Conservation (phyloP, 1,140 invertebrate genomes). For the Trichogramma pretiosum region DNA sequence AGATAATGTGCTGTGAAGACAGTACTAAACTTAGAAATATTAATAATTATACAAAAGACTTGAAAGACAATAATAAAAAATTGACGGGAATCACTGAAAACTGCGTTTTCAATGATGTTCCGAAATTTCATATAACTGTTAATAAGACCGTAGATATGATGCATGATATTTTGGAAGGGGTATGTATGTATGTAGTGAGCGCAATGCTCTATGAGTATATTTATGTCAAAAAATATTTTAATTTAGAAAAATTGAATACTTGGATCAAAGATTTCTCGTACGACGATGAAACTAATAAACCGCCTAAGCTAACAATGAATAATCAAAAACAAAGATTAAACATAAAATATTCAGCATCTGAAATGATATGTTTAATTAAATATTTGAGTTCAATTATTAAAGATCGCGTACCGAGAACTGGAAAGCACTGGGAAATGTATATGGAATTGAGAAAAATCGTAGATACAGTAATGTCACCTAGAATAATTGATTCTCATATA, state of each 20-base stretch:
- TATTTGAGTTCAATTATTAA: constrained; percentile 8
- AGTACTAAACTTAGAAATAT: constrained; percentile 12
- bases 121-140: constrained; percentile 33
- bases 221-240: constrained; percentile 1
- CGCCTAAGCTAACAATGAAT: constrained; percentile 5
- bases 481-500: neutral
- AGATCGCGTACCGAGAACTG: neutral
- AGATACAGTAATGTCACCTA: constrained; percentile 2
- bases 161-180: constrained; percentile 19
- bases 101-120: constrained; percentile 31
- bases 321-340: constrained; percentile 8
- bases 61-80: constrained; percentile 1
- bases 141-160: constrained; percentile 28
- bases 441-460: neutral
- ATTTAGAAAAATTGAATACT: neutral
- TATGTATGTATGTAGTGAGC: constrained; percentile 1
- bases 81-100: constrained; percentile 30
- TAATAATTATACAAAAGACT: constrained; percentile 13
- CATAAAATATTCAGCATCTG: constrained; percentile 3
- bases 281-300: constrained; percentile 10
- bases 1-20: constrained; percentile 7
- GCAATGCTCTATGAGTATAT: neutral
- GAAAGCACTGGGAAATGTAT: constrained; percentile 1
- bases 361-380: constrained; percentile 5
- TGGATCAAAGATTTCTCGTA: constrained; percentile 3